Evolutionary conservation across 2,113 vertebrate genomes (phyloP).

Genomic region (Trematomus loennbergii): DNA sequence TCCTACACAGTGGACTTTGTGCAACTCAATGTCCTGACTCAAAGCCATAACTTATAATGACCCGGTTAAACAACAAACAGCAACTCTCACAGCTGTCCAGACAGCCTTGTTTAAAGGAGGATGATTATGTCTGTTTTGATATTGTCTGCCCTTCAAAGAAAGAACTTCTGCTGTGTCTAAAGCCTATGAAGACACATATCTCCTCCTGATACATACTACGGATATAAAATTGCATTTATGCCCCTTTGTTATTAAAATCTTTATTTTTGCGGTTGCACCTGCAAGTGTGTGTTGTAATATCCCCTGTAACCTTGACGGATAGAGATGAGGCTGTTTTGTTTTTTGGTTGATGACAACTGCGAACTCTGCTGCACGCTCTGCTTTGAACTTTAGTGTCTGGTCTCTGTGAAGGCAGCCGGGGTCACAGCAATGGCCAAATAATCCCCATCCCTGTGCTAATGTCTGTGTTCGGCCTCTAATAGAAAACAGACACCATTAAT

Average conservation of each 20-base stretch:
- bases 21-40: neutral
- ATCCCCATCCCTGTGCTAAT: constrained; percentile 58
- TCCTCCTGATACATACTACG: constrained; percentile 5
- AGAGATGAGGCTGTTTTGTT: constrained; percentile 14
- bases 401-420: constrained; percentile 67
- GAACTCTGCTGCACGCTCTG: constrained; percentile 31
- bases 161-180: constrained; percentile 65
- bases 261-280: constrained; percentile 34
- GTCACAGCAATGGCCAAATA: constrained; percentile 60
- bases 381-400: constrained; percentile 68
- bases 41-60: constrained; percentile 1
- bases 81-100: constrained; percentile 37
- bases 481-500: constrained; percentile 84
- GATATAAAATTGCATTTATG: neutral
- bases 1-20: neutral
- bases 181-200: constrained; percentile 16
- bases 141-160: constrained; percentile 62
- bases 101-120: constrained; percentile 62
- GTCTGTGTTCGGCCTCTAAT: constrained; percentile 75
- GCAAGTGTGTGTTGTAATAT: constrained; percentile 17
- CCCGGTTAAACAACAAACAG: neutral
- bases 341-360: constrained; percentile 9
- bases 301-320: constrained; percentile 32
- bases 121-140: constrained; percentile 65
- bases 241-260: neutral